Evolutionary conservation across 2,888 invertebrate genomes (phyloP).

Genomic region (Nephrotoma appendiculata): DNA sequence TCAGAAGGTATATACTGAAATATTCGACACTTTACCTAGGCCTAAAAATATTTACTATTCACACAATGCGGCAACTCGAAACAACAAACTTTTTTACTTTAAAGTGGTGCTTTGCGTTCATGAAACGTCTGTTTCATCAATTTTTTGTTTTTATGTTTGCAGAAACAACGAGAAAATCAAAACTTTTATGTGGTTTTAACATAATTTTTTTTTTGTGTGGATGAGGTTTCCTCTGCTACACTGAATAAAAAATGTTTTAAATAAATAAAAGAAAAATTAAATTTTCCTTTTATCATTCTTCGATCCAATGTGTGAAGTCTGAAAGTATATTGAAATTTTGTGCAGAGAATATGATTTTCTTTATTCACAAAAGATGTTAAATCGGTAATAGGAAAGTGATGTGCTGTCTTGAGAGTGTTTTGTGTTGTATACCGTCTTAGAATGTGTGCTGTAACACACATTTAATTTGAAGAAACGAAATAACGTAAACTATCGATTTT

Average conservation of each 20-base stretch:
- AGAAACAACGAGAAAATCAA: background rate
- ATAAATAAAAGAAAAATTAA: background rate
- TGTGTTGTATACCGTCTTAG: background rate
- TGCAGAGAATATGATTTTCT: no score
- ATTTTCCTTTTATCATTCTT: background rate
- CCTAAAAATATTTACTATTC: background rate
- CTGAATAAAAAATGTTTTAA: background rate
- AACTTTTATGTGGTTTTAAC: background rate
- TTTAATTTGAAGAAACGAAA: background rate
- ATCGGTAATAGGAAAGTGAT: no score
- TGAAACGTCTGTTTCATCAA: background rate
- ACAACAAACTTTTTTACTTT: background rate
- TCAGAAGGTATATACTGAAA: background rate
- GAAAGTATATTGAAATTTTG: no score
- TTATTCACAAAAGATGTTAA: no score
- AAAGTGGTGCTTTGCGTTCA: background rate
- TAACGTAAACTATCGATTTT: background rate
- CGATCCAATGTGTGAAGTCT: no score
- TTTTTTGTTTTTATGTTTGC: background rate
- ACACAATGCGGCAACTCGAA: background rate
- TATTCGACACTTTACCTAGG: background rate
- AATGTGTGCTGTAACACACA: background rate
- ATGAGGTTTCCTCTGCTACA: background rate
- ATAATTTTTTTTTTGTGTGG: background rate
- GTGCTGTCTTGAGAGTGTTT: no score